A percentile compares a stretch with the other conserved stretches of the same genome.
phyloP scores from a whole-genome alignment of 2,888 invertebrate species.

The Hoplodrina ambigua region DNA sequence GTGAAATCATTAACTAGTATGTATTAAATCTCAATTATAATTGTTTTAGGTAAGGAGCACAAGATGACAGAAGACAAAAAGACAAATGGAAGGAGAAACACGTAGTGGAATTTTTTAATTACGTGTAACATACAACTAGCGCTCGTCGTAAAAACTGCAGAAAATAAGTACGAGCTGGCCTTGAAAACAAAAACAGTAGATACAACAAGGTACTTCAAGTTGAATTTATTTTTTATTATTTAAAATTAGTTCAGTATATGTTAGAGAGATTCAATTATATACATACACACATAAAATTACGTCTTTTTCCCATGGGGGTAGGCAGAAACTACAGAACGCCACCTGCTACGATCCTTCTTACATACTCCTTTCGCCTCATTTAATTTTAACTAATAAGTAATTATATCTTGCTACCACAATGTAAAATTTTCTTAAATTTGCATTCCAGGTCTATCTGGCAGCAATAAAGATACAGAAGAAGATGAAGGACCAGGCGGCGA shows the following conservation, averaged over 20 bases:
- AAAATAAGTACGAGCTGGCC: not conserved
- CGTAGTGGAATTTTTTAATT: too few relatives aligned
- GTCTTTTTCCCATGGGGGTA: too few relatives aligned
- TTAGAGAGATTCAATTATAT: too few relatives aligned
- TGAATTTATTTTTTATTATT: too few relatives aligned
- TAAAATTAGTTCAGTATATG: too few relatives aligned
- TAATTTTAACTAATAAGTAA: too few relatives aligned
- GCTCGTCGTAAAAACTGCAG: too few relatives aligned
- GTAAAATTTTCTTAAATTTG: not conserved
- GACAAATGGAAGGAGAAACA: not conserved
- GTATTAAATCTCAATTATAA: not conserved
- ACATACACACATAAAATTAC: too few relatives aligned
- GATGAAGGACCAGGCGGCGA: not conserved
- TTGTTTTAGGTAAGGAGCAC: not conserved
- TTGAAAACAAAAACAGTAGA: not conserved
- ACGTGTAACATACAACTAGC: too few relatives aligned
- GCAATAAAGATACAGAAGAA: not conserved
- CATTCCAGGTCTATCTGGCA: conserved; percentile 14
- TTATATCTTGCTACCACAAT: not conserved
- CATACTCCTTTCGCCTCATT: too few relatives aligned
- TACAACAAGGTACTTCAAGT: conserved; percentile 9
- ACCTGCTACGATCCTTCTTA: too few relatives aligned
- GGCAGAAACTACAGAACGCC: too few relatives aligned
- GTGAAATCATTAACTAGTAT: not conserved
- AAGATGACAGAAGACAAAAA: not conserved